A percentile compares a stretch with the other conserved stretches of the same genome.
Conservation (phyloP, 2,797 vertebrate species). For the Pangasius krempfi region DNA sequence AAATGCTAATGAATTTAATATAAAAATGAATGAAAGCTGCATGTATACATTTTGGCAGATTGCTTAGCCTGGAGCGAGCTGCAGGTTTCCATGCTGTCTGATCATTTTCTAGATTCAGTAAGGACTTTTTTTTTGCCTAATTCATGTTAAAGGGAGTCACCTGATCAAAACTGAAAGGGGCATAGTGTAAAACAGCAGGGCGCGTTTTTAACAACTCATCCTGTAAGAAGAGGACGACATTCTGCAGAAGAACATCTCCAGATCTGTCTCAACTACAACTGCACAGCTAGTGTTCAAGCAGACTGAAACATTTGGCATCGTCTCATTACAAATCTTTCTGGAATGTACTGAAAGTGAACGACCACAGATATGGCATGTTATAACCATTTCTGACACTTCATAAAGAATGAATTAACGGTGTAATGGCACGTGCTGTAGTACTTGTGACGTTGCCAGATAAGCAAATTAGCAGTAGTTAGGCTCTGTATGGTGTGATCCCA, state of each 20-base stretch:
- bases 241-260: background rate
- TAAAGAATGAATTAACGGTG: constrained; percentile 40
- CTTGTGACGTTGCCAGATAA: constrained; percentile 27
- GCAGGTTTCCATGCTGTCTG: constrained; percentile 75
- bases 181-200: constrained; percentile 38
- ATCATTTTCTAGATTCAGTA: constrained; percentile 80
- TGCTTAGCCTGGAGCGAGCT: constrained; percentile 76
- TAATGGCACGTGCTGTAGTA: constrained; percentile 35
- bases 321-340: background rate
- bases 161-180: constrained; percentile 76
- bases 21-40: constrained; percentile 82
- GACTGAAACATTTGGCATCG: background rate
- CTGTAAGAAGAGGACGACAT: constrained; percentile 25
- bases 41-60: constrained; percentile 80
- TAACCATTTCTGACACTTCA: constrained; percentile 41
- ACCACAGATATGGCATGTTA: constrained; percentile 7
- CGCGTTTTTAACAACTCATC: constrained; percentile 19
- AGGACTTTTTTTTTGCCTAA: constrained; percentile 79
- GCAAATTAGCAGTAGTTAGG: constrained; percentile 25
- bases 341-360: background rate
- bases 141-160: constrained; percentile 80
- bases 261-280: background rate
- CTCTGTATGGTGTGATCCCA: background rate
- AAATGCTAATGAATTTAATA: constrained; percentile 81
- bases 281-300: background rate